These are phyloP conservation scores for Rotaria magnacalcarata DNA, from an alignment of 2,888 invertebrate species.

Conservation along the genomic window DNA sequence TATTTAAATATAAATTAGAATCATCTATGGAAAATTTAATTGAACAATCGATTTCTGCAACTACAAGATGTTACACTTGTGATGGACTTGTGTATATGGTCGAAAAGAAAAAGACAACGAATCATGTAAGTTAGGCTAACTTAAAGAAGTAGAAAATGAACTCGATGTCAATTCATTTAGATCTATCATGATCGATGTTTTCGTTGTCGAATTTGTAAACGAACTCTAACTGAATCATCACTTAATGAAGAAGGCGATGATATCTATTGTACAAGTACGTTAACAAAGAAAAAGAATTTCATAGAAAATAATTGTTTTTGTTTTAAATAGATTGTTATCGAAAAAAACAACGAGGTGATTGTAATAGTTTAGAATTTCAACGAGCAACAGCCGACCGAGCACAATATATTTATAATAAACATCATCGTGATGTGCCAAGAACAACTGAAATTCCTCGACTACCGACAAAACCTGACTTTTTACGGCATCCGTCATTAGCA, in stretches of 20 bases:
- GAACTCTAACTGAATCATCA: background rate
- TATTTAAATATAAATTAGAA: background rate
- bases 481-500: background rate
- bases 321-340: slow-evolving; percentile 2
- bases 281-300: background rate
- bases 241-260: slow-evolving; percentile 29
- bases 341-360: slow-evolving; percentile 17
- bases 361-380: background rate
- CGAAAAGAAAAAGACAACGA: background rate
- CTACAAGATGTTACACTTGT: background rate
- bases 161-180: background rate
- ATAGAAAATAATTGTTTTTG: background rate
- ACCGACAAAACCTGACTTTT: background rate
- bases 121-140: background rate
- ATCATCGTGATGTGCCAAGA: background rate
- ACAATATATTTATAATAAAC: background rate
- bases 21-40: background rate
- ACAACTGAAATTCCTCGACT: background rate
- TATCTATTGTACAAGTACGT: slow-evolving; percentile 5
- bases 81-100: background rate
- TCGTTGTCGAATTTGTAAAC: slow-evolving; percentile 32
- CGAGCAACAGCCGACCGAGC: background rate
- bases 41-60: background rate
- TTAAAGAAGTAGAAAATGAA: background rate
- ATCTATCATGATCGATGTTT: slow-evolving; percentile 30